phyloP scores from a whole-genome alignment of 2,797 vertebrate species.

The Corythornis leucogaster region DNA sequence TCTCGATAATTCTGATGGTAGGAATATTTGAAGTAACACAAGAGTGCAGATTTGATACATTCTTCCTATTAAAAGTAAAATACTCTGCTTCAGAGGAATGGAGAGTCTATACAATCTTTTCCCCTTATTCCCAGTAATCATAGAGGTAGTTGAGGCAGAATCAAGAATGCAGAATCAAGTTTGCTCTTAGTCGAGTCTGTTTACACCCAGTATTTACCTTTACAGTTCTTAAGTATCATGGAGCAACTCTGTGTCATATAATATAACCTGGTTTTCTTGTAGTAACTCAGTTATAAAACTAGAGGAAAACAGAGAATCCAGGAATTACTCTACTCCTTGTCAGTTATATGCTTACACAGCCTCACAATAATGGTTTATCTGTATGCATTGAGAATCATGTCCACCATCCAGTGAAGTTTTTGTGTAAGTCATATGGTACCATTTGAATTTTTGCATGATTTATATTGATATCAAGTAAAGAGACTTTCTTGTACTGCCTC shows the following conservation, averaged over 20 bases:
- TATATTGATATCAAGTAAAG: not conserved
- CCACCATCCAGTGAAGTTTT: not conserved
- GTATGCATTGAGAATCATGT: not conserved
- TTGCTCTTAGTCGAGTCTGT: not conserved
- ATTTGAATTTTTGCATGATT: not conserved
- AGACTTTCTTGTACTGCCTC: not conserved
- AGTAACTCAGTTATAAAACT: not conserved
- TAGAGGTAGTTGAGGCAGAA: not conserved
- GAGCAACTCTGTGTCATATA: not conserved
- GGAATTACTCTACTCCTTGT: not conserved
- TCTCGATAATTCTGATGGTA: not conserved
- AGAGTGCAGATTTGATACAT: not conserved
- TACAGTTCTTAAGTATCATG: not conserved
- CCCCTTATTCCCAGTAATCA: not conserved
- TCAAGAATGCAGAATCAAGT: not conserved
- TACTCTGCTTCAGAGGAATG: not conserved
- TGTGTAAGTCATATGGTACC: not conserved
- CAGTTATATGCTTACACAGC: not conserved
- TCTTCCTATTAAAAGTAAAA: conserved; percentile 30
- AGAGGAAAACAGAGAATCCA: not conserved
- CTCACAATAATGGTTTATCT: not conserved
- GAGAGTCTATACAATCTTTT: not conserved
- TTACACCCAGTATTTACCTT: not conserved
- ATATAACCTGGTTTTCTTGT: not conserved
- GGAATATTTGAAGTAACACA: not conserved